These are phyloP conservation scores for Campoletis sonorensis DNA, from an alignment of 1,140 invertebrate species.

Conservation along the genomic window DNA sequence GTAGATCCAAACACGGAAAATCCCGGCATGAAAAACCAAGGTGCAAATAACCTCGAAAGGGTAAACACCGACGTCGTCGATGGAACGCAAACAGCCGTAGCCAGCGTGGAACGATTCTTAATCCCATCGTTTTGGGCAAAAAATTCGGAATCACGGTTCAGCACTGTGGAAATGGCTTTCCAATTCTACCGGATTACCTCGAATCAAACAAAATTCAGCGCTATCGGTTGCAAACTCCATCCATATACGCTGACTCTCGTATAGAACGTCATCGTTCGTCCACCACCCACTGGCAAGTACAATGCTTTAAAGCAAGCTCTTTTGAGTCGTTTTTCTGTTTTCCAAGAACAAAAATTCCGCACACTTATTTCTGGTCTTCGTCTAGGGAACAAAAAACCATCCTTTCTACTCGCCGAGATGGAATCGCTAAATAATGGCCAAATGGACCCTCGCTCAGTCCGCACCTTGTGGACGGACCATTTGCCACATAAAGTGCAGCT, in stretches of 20 bases:
- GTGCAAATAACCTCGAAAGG: too few species aligned
- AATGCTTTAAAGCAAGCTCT: conserved; percentile 23
- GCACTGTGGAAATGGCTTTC: too few species aligned
- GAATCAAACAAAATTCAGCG: background rate
- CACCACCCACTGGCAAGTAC: conserved; percentile 9
- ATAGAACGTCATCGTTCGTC: conserved; percentile 16
- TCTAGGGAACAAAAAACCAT: conserved; percentile 7
- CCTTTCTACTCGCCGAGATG: conserved; percentile 28
- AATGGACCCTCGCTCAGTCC: background rate
- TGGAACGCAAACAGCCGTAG: too few species aligned
- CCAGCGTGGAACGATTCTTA: too few species aligned
- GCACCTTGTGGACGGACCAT: conserved; percentile 25
- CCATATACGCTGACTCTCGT: background rate
- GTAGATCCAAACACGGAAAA: too few species aligned
- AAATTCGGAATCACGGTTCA: too few species aligned
- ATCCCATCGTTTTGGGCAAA: too few species aligned
- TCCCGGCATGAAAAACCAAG: too few species aligned
- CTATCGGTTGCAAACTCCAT: background rate
- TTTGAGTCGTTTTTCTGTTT: background rate
- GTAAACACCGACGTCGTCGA: too few species aligned
- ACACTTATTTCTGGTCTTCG: conserved; percentile 12
- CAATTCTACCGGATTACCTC: too few species aligned
- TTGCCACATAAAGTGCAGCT: conserved; percentile 6
- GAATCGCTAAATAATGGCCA: background rate
- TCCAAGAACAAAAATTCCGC: conserved; percentile 18